Percentiles rank a stretch among this genome's conserved stretches.
These are phyloP conservation scores for Charadrius vociferus DNA, from an alignment of 2,113 vertebrate genomes.

Conservation along the genomic window DNA sequence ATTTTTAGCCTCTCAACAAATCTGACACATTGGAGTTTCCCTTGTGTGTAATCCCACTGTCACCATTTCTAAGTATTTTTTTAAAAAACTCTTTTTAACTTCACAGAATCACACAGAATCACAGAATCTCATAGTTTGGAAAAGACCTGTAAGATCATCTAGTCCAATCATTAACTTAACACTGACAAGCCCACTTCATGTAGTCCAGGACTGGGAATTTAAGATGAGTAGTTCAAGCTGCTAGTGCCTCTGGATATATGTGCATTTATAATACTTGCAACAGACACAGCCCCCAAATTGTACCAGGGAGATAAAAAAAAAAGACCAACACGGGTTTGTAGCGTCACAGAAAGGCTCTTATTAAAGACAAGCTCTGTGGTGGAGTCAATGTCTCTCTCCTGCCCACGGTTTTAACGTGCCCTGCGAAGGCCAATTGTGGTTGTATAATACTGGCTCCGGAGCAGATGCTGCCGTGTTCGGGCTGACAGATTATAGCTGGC, in stretches of 20 bases:
- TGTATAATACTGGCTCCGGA: slow-evolving; percentile 61
- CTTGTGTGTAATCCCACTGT: not conserved
- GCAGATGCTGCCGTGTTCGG: slow-evolving; percentile 52
- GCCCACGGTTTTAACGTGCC: not conserved
- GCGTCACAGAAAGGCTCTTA: not conserved
- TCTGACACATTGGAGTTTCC: not conserved
- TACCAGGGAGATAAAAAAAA: not conserved
- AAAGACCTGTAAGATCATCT: too few relatives aligned
- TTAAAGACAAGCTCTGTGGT: not conserved
- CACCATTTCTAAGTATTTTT: not conserved
- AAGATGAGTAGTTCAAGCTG: not conserved
- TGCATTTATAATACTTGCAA: not conserved
- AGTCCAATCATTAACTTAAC: too few relatives aligned
- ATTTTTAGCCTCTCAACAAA: slow-evolving; percentile 40
- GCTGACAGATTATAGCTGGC: slow-evolving; percentile 63
- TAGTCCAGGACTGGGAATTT: not conserved
- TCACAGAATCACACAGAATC: too few relatives aligned
- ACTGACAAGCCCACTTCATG: not conserved
- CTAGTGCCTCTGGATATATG: not conserved
- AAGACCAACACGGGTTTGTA: not conserved
- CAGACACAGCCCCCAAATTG: not conserved
- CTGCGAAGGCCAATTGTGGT: slow-evolving; percentile 38
- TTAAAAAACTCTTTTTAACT: not conserved
- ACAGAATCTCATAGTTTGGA: too few relatives aligned
- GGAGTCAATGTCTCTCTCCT: not conserved